These are phyloP conservation scores for Rhagoletis zephyria DNA, from an alignment of 1,140 invertebrate genomes.

Conservation along the genomic window DNA sequence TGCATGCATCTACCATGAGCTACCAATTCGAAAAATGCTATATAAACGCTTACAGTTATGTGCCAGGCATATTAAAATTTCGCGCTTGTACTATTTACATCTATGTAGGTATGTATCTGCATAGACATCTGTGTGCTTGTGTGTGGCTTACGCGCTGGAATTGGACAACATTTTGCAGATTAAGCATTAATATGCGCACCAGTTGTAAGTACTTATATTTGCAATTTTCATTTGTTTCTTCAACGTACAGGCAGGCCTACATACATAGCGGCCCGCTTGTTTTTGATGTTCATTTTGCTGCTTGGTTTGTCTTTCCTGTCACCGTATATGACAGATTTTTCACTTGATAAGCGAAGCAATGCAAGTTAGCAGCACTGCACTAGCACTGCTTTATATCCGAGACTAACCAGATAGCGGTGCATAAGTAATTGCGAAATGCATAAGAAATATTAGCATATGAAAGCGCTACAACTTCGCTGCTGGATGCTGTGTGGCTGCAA, in stretches of 20 bases:
- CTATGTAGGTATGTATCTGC: background rate
- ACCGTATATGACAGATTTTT: conserved; percentile 45
- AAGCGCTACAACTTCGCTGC: background rate
- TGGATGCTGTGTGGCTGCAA: background rate
- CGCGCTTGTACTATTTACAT: background rate
- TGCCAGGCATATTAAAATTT: conserved; percentile 23
- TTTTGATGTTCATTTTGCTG: background rate
- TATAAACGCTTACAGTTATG: conserved; percentile 42
- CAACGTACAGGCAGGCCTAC: background rate
- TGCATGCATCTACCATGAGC: background rate
- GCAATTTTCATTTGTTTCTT: conserved; percentile 34
- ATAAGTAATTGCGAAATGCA: conserved; percentile 32
- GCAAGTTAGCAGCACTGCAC: background rate
- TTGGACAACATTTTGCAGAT: conserved; percentile 44
- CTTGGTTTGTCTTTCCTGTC: conserved; percentile 5
- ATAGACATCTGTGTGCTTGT: background rate
- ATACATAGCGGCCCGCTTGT: background rate
- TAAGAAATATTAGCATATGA: conserved; percentile 30
- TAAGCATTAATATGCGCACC: conserved; percentile 41
- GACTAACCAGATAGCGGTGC: conserved; percentile 16
- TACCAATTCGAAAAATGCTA: background rate
- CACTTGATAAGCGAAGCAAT: conserved; percentile 36
- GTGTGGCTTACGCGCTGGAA: background rate
- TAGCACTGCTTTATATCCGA: background rate
- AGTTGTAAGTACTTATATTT: conserved; percentile 53